A percentile compares a stretch with the other conserved stretches of the same genome.
Conservation (phyloP, 2,113 vertebrate genomes). For the Bubo scandiacus region DNA sequence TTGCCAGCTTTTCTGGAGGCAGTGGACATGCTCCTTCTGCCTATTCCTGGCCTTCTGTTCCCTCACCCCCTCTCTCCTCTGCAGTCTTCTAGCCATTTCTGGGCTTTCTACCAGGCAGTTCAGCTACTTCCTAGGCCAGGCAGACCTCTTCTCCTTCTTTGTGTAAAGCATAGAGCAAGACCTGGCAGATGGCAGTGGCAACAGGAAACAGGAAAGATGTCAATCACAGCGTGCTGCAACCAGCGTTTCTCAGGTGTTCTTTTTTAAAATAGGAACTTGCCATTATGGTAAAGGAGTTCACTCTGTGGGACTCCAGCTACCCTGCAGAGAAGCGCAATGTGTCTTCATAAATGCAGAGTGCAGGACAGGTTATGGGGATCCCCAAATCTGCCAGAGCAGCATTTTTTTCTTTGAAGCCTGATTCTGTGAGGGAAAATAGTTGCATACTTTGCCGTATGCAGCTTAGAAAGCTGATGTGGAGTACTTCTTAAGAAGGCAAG, state of each 20-base stretch:
- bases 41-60: neutral
- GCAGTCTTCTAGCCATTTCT: neutral
- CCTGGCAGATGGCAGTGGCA: slow-evolving; percentile 27
- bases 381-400: neutral
- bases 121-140: neutral
- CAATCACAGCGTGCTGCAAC: neutral
- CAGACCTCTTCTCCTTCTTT: neutral
- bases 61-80: neutral
- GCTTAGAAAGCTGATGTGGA: neutral
- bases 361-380: neutral
- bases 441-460: neutral
- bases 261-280: slow-evolving; percentile 21
- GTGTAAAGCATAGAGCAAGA: neutral
- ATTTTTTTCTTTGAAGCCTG: neutral
- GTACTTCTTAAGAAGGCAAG: neutral
- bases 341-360: neutral
- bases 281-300: neutral
- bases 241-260: neutral
- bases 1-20: neutral
- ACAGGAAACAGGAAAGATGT: neutral
- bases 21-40: neutral
- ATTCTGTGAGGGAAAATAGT: neutral
- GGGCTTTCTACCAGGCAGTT: neutral
- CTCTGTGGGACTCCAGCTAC: neutral
- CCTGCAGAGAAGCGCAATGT: neutral